Conservation (phyloP, 2,113 vertebrate species). For the Laticauda colubrina region DNA sequence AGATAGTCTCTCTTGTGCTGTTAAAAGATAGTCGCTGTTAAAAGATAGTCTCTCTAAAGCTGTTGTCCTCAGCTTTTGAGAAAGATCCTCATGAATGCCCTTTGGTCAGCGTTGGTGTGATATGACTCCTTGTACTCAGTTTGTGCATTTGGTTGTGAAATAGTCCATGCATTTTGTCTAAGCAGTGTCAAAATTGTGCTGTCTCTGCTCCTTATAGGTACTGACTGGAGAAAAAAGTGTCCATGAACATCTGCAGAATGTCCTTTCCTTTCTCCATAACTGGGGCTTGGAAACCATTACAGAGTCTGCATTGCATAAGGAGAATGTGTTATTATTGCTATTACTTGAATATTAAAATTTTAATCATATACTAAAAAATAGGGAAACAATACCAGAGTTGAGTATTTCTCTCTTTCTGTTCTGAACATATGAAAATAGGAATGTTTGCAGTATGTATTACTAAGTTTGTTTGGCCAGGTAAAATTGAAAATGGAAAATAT, state of each 20-base stretch:
- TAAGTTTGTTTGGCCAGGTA: neutral
- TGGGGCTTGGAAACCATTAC: neutral
- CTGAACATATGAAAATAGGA: neutral
- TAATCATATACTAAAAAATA: neutral
- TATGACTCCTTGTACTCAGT: neutral
- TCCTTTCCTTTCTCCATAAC: neutral
- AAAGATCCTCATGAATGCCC: neutral
- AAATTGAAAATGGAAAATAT: neutral
- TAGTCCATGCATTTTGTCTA: neutral
- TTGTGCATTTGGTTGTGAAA: neutral
- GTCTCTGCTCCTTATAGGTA: neutral
- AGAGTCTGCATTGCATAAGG: neutral
- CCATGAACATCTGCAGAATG: neutral
- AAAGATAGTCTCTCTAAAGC: neutral
- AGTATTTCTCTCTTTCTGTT: neutral
- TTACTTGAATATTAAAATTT: neutral
- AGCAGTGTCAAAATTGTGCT: neutral
- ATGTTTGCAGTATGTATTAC: neutral
- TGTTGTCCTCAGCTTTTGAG: neutral
- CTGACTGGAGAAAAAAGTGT: neutral
- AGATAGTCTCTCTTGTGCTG: neutral
- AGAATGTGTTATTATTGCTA: neutral
- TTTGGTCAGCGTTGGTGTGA: neutral
- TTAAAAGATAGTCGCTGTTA: too few species aligned
- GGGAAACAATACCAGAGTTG: neutral